These are phyloP conservation scores for Blennius ocellaris DNA, from an alignment of 2,113 vertebrate genomes.

Conservation along the genomic window DNA sequence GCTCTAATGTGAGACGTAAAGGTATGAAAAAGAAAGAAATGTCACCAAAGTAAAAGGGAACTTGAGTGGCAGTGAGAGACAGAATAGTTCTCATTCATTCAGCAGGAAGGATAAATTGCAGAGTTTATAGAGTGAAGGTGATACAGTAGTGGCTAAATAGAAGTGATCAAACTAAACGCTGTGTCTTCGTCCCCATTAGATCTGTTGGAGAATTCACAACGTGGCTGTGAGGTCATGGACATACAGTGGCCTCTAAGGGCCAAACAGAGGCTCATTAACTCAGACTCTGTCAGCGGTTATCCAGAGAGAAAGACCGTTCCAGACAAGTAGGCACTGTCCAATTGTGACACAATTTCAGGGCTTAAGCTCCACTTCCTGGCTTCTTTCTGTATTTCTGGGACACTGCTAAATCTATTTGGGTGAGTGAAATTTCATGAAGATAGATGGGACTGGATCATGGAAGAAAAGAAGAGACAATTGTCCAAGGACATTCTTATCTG, in stretches of 20 bases:
- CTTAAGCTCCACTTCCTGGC: conserved; percentile 53
- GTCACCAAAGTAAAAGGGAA: conserved; percentile 10
- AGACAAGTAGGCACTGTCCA: conserved; percentile 53
- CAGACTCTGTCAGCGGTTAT: conserved; percentile 51
- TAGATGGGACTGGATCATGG: conserved; percentile 42
- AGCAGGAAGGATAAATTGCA: conserved; percentile 44
- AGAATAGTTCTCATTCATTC: conserved; percentile 32
- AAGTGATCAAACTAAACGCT: conserved; percentile 63
- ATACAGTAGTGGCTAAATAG: conserved; percentile 41
- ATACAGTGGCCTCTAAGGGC: conserved; percentile 64
- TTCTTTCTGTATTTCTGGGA: conserved; percentile 59
- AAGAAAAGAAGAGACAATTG: conserved; percentile 29
- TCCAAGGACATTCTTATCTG: conserved; percentile 43
- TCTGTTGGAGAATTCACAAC: conserved; percentile 60
- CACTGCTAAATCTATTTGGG: conserved; percentile 48
- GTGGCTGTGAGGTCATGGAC: conserved; percentile 56
- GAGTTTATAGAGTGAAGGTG: conserved; percentile 54
- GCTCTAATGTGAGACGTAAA: neutral
- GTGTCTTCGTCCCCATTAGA: conserved; percentile 35
- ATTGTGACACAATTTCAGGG: conserved; percentile 67
- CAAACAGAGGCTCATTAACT: conserved; percentile 72
- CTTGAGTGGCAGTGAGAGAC: conserved; percentile 11
- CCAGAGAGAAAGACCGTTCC: conserved; percentile 51
- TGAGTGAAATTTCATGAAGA: conserved; percentile 54
- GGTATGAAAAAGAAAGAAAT: neutral